Evolutionary conservation across 2,888 invertebrate genomes (phyloP), one percentile per base, ranked within the genome.

Genomic region (Machimus atricapillus): DNA sequence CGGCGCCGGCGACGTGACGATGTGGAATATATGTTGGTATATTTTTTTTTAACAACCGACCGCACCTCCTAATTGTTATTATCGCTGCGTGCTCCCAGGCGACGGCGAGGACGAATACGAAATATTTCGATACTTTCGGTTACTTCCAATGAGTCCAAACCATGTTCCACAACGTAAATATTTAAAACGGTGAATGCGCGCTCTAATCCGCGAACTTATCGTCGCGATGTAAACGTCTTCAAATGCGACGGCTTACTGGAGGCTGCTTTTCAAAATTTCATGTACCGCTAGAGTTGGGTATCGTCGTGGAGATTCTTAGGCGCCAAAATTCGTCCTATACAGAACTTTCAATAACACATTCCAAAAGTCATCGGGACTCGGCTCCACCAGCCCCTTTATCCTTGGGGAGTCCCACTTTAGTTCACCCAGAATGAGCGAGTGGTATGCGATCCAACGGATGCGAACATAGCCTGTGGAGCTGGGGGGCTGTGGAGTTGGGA

Each of bases 191-290:
- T 12, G 16, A 76, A 34, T 31, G 16, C 34, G 79, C 76, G 66
- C 66, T 27, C 12, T 66, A 66, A 66, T 78, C 52, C 56, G 81
- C 81, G 52, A 81, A 31, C 34, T 43, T 40, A 76, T 23, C 1
- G 34, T 74, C 81, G 58, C 82, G 88, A 88, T 88, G 88, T 88
- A 88, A 87, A 83, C 88, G 86, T 88, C 86, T 86, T 87, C 87
- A 87, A 87, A 83, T 86, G 83, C 87, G 86, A 74, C 85, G 83
- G 86, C 77, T 82, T 88, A 87, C 88, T 88, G 87, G 85, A 83
- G 87, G 82, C 85, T 88, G 88, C 43, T 56, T 82, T 52, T 83
- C 40, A 85, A 74, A 73, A 74, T 23, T 46, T 31, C 86, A 82
- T 82, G 66, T 66, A 66, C 66, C 66, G 27, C 27, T 66, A 12